phyloP scores from a whole-genome alignment of 2,888 invertebrate species.

The Tenthredo mesomela region DNA sequence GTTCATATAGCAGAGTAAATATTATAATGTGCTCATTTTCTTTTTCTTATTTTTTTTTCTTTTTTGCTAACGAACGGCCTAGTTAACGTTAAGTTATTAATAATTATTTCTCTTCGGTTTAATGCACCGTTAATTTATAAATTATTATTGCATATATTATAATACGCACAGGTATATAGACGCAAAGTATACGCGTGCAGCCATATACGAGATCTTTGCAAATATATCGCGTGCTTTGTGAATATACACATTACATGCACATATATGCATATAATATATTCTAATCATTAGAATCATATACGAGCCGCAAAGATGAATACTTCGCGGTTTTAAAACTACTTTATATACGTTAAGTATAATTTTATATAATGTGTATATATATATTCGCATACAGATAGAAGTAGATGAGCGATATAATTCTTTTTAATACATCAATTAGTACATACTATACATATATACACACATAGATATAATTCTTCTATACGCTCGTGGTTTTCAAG shows the following conservation, averaged over 20 bases:
- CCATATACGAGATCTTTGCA: neutral
- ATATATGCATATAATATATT: neutral
- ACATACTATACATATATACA: neutral
- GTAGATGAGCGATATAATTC: neutral
- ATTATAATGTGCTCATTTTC: neutral
- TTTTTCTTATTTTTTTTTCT: neutral
- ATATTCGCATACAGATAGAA: neutral
- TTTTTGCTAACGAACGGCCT: constrained; percentile 9
- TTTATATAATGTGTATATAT: neutral
- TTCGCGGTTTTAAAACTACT: constrained; percentile 7
- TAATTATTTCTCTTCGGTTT: constrained; percentile 20
- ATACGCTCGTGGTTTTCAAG: neutral
- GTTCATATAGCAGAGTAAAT: constrained; percentile 10
- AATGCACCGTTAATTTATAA: neutral
- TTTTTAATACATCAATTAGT: neutral
- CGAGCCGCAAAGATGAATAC: constrained; percentile 13
- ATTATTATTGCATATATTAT: neutral
- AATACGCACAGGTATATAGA: neutral
- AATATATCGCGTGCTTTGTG: neutral
- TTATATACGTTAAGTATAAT: neutral
- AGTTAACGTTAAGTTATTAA: constrained; percentile 16
- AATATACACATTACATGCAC: neutral
- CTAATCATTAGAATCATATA: neutral
- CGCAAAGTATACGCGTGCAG: neutral
- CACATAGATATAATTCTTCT: neutral